Evolutionary conservation across 1,140 invertebrate species (phyloP).

Genomic region (Drosophila paulistorum): DNA sequence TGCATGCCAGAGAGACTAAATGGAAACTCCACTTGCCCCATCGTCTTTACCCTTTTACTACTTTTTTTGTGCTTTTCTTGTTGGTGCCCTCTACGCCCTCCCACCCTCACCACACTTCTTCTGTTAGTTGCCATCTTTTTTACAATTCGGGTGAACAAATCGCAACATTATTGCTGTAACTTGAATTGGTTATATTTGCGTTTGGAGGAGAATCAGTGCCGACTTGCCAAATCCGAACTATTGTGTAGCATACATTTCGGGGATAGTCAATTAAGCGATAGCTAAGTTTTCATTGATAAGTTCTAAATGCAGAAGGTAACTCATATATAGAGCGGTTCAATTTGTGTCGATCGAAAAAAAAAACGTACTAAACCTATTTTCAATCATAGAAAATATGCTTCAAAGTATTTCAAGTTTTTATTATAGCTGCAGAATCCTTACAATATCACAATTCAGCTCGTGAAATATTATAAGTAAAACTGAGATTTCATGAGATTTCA

Average conservation of each 20-base stretch:
- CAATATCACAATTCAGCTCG: too few species aligned
- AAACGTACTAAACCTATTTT: too few species aligned
- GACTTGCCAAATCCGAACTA: constrained; percentile 27
- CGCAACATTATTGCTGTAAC: constrained; percentile 55
- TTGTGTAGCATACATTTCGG: constrained; percentile 50
- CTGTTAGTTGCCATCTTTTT: not conserved
- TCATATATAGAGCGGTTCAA: too few species aligned
- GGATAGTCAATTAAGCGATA: constrained; percentile 27
- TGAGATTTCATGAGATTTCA: too few species aligned
- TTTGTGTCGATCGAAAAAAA: too few species aligned
- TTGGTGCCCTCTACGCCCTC: not conserved
- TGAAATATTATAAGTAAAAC: too few species aligned
- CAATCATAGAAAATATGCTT: too few species aligned
- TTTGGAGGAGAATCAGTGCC: constrained; percentile 71
- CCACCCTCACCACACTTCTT: not conserved
- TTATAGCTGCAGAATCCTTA: too few species aligned
- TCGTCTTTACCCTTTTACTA: not conserved
- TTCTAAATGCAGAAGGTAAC: too few species aligned
- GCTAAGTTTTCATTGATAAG: too few species aligned
- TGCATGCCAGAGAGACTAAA: constrained; percentile 64
- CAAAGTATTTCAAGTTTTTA: too few species aligned
- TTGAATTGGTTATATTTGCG: constrained; percentile 52
- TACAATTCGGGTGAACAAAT: constrained; percentile 40
- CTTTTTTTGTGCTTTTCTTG: not conserved
- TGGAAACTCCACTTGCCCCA: constrained; percentile 19